Evolutionary conservation across 2,888 invertebrate genomes (phyloP), one percentile per base, ranked within the genome.

Genomic region (Chouioia cunea): DNA sequence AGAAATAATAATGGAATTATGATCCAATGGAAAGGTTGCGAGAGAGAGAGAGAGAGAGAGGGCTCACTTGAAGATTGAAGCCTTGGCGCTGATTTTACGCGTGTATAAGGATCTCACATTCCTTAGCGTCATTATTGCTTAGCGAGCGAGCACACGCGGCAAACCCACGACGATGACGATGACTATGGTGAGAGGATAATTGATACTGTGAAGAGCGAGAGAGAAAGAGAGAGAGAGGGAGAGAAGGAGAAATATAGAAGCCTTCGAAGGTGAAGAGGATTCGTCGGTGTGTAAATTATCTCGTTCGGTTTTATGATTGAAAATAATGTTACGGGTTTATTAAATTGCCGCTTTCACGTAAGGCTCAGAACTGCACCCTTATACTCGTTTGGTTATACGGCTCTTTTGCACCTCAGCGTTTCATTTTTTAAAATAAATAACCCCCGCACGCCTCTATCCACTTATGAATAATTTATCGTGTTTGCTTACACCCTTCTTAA

Each of bases 251-350:
- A 12, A 12, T 56, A 56, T 53, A 8, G 12, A 53, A 15, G 16
- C n/a, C 56, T 4, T n/a, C n/a, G n/a, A n/a, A 20, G 43, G 20
- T 20, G 46, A 58, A 56, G 36, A 46, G 52, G 59, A 50, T 71
- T 71, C 68, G 64, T 57, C 43, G 65, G 43, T n/a, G 53, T 58
- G 70, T 73, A 66, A 73, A 73, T 73, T 70, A 73, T 66, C 73
- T 68, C 63, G 62, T 65, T 54, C 36, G 63, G 52, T 8, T 18
- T 23, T 59, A 66, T 36, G 63, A 65, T 62, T 69, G 65, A 73
- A 65, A 65, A 66, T 66, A 58, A 73, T 52, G 6, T 12, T 10
- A 36, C 6, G 36, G 54, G 47, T 10, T 44, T 53, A 54, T 44
- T 44, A 63, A 65, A 62, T 62, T 56, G n/a, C 16, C 22, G 43